Evolutionary conservation across 2,113 vertebrate species (phyloP).

Genomic region (Phodopus roborovskii): DNA sequence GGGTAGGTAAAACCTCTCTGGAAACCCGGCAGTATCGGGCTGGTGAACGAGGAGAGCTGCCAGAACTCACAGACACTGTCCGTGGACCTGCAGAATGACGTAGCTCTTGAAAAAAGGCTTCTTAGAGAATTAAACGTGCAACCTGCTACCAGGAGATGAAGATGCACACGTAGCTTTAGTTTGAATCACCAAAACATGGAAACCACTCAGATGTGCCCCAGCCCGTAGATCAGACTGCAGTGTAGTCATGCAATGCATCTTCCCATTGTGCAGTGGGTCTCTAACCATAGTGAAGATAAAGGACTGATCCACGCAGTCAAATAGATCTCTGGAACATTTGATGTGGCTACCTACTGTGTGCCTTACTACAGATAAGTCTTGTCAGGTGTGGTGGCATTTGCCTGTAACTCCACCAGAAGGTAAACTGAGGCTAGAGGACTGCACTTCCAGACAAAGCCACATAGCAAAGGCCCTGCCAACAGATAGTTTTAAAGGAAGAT

Average conservation of each 20-base stretch:
- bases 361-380: neutral
- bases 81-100: neutral
- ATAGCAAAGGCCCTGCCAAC: neutral
- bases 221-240: neutral
- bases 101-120: neutral
- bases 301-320: neutral
- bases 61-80: rapidly evolving
- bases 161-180: neutral
- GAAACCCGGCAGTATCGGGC: neutral
- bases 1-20: neutral
- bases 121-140: neutral
- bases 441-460: neutral
- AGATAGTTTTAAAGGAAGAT: neutral
- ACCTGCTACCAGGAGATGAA: neutral
- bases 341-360: neutral
- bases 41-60: neutral
- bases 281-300: neutral
- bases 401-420: neutral
- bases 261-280: neutral
- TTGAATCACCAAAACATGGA: neutral
- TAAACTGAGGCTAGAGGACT: neutral
- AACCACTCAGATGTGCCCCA: neutral
- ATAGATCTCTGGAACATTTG: neutral
- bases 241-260: neutral
- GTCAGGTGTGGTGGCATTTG: neutral